Base-by-base conservation (phyloP, 1,140 invertebrate species). In the Papilio machaon region DNA sequence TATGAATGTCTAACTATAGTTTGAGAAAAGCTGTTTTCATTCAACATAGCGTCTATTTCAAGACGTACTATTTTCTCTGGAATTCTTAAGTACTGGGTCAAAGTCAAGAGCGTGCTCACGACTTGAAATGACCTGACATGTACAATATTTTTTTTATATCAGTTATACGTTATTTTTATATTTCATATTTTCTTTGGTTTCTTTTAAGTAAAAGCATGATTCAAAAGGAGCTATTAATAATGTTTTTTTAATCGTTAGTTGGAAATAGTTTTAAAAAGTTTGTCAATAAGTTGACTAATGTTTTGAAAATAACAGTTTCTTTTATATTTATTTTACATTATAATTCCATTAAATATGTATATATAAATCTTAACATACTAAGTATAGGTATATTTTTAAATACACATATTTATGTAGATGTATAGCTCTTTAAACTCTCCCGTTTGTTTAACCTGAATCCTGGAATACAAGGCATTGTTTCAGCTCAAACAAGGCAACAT, bases 31-130 rank as follows among this genome's bases (percentile, higher is more conserved):
- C 19, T 13, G 60, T 15, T 67, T 67, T 6, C 10, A 15, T 67
- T 67, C 64, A 67, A 67, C 13, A 35, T 35, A 67, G 35, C 10
- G 23, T 67, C 64, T 67, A 67, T 67, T 67, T 67, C 64, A 67
- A 67, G 64, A 9, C 19, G n/a, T 15, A 67, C 23, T 67, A 67
- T 67, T 67, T 67, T 67, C 64, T 67, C 11, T 67, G 30, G 64
- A 67, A 67, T 67, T 67, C 64, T 67, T 67, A 67, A 67, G 64
- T 30, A 30, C 64, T 30, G 23, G 64, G 64, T 67, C 64, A 67
- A 67, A 35, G 64, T 67, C 64, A 67, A 67, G 64, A 67, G 64
- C 30, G 23, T 67, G 23, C 64, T 67, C 64, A 2, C 23, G 64
- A 35, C 30, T 67, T 67, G 64, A 67, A 67, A 35, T 35, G 30